phyloP scores from a whole-genome alignment of 2,888 invertebrate species.

The Operophtera brumata region DNA sequence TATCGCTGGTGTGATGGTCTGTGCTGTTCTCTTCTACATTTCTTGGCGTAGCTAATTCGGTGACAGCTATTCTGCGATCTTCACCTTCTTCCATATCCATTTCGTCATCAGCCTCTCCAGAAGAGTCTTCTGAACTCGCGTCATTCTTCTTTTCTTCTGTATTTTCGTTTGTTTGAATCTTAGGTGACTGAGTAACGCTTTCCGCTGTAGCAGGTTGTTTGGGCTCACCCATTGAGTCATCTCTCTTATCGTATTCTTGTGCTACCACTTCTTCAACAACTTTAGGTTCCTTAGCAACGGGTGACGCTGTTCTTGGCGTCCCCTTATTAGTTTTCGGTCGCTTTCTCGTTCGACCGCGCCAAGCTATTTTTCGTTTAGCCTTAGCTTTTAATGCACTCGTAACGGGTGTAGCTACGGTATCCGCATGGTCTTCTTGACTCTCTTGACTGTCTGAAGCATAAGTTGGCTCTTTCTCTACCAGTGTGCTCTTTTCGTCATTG shows the following conservation, averaged over 20 bases:
- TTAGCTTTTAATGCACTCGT: constrained; percentile 48
- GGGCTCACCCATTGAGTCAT: constrained; percentile 54
- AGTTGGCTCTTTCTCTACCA: constrained; percentile 49
- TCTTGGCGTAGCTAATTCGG: constrained; percentile 62
- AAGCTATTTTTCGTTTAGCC: constrained; percentile 73
- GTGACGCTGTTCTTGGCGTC: constrained; percentile 44
- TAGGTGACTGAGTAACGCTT: constrained; percentile 36
- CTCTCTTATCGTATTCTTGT: constrained; percentile 52
- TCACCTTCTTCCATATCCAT: constrained; percentile 84
- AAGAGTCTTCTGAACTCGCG: constrained; percentile 81
- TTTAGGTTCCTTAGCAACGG: constrained; percentile 62
- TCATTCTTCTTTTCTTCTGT: constrained; percentile 63
- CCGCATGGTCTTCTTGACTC: constrained; percentile 59
- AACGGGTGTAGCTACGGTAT: constrained; percentile 42
- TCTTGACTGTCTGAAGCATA: constrained; percentile 73
- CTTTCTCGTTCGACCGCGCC: constrained; percentile 73
- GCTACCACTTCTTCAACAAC: constrained; percentile 44
- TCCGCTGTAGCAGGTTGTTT: constrained; percentile 34
- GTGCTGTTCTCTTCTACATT: constrained; percentile 69
- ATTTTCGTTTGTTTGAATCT: constrained; percentile 47
- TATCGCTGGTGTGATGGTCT: constrained; percentile 74
- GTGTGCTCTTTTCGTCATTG: constrained; percentile 46
- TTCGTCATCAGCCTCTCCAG: constrained; percentile 84
- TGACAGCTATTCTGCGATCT: constrained; percentile 61
- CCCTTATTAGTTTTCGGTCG: constrained; percentile 53